A percentile compares a stretch with the other conserved stretches of the same genome.
These are phyloP conservation scores for Lasioglossum lativentre DNA, from an alignment of 2,888 invertebrate species.

Conservation along the genomic window DNA sequence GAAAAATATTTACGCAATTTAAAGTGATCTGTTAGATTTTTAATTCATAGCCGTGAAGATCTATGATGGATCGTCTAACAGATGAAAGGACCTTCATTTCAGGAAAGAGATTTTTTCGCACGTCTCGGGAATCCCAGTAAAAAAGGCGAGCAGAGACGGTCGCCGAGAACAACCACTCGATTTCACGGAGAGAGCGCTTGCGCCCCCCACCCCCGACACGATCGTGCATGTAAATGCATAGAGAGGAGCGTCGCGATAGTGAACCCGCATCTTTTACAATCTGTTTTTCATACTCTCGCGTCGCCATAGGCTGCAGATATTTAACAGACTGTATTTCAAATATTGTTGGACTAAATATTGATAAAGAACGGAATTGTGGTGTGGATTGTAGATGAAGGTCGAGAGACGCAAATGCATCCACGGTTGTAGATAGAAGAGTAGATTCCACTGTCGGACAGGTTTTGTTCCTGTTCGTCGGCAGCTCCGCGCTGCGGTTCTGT, in stretches of 20 bases:
- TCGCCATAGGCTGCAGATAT: not conserved
- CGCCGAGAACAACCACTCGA: slow-evolving; percentile 45
- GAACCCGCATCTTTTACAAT: slow-evolving; percentile 57
- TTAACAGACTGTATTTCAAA: not conserved
- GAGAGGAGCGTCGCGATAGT: slow-evolving; percentile 46
- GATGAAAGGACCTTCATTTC: not conserved
- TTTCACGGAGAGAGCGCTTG: slow-evolving; percentile 33
- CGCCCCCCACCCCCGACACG: slow-evolving; percentile 4
- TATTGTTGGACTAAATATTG: not conserved
- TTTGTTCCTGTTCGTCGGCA: slow-evolving; percentile 33
- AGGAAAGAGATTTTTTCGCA: not conserved
- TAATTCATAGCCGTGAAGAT: not conserved
- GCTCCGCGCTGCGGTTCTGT: slow-evolving; percentile 40
- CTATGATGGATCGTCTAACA: too few species aligned
- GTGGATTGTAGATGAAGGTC: too few species aligned
- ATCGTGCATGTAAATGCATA: slow-evolving; percentile 48
- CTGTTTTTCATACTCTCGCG: slow-evolving; percentile 61
- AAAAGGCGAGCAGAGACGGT: slow-evolving; percentile 26
- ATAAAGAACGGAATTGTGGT: not conserved
- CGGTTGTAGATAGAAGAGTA: not conserved
- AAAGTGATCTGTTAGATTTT: not conserved
- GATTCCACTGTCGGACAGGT: slow-evolving; percentile 8
- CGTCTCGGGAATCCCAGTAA: not conserved
- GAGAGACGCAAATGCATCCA: not conserved
- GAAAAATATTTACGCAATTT: not conserved